Evolutionary conservation across 2,888 invertebrate species (phyloP), one percentile per base, ranked within the genome.

Genomic region (Scaptomyza caliginosa): DNA sequence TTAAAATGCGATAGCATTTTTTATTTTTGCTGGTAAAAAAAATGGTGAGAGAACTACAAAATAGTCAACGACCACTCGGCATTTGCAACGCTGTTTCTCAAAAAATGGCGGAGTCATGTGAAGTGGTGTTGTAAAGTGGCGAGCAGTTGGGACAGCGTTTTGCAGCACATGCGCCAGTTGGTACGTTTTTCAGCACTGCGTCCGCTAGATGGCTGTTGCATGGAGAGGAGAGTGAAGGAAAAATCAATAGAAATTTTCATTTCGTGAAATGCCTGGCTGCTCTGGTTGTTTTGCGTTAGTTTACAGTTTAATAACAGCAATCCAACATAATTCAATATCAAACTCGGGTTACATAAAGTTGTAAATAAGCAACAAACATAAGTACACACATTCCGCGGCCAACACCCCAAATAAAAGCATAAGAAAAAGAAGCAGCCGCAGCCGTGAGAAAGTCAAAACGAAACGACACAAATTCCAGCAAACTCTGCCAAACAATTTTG

Each of bases 211-310:
- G 79, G 76, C 67, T 76, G 74, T 68, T 74, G 66, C 45, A 38
- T 34, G 64, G 85, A 87, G 85, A 86, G 86, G 66, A 73, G 75
- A 54, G 72, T 73, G 67, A 70, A 80, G 77, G 80, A 89, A 89
- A 90, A 89, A 89, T 89, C 89, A 90, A 90, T 89, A 90, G 87
- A 89, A 89, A 84, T 89, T 89, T 90, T 89, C 90, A 75, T 85
- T 73, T 71, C 58, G 87, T 84, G 77, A 67, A 71, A 70, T 68
- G 75, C 78, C 58, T 76, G 67, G 52, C 46, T 78, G 85, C 78
- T 75, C 74, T 62, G 86, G 57, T 58, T 75, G 73, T 77, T 83
- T 83, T 74, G 84, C 62, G 81, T 81, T 77, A 74, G 74, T 80
- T 77, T 67, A 77, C 64, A 73, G 45, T 63, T 63, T 68, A 77